Percentiles rank a stretch among this genome's conserved stretches.
Evolutionary conservation across 2,888 invertebrate genomes (phyloP).

Genomic region (Pasiphila rectangulata): DNA sequence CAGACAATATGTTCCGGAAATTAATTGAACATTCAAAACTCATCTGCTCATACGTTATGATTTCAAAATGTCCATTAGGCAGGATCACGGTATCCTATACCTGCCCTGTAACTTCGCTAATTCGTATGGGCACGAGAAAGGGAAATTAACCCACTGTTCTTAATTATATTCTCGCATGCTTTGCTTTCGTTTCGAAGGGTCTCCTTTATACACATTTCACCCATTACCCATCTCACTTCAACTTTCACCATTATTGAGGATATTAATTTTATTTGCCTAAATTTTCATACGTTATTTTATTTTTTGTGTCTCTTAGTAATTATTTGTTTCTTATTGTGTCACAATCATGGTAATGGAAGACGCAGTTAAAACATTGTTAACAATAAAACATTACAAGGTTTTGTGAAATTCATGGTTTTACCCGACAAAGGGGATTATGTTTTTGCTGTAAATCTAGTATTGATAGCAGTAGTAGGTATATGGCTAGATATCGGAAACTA

Average conservation of each 20-base stretch:
- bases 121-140: slow-evolving; percentile 73
- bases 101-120: slow-evolving; percentile 61
- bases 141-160: slow-evolving; percentile 74
- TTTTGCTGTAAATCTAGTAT: too few species aligned
- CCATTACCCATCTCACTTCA: slow-evolving; percentile 45
- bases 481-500: too few species aligned
- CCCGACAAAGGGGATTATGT: too few species aligned
- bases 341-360: too few species aligned
- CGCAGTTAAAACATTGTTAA: background rate
- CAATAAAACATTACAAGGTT: background rate
- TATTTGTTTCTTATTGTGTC: background rate
- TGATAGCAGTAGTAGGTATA: too few species aligned
- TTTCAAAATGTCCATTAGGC: slow-evolving; percentile 46
- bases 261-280: slow-evolving; percentile 40
- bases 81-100: slow-evolving; percentile 42
- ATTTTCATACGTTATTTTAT: slow-evolving; percentile 31
- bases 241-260: slow-evolving; percentile 48
- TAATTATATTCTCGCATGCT: slow-evolving; percentile 79
- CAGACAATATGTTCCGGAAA: background rate
- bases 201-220: slow-evolving; percentile 62
- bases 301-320: slow-evolving; percentile 4
- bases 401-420: too few species aligned
- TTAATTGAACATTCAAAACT: slow-evolving; percentile 8
- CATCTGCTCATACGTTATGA: slow-evolving; percentile 25
- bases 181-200: slow-evolving; percentile 72